Base-by-base conservation (phyloP, 2,888 invertebrate genomes). In the Philonicus albiceps region DNA sequence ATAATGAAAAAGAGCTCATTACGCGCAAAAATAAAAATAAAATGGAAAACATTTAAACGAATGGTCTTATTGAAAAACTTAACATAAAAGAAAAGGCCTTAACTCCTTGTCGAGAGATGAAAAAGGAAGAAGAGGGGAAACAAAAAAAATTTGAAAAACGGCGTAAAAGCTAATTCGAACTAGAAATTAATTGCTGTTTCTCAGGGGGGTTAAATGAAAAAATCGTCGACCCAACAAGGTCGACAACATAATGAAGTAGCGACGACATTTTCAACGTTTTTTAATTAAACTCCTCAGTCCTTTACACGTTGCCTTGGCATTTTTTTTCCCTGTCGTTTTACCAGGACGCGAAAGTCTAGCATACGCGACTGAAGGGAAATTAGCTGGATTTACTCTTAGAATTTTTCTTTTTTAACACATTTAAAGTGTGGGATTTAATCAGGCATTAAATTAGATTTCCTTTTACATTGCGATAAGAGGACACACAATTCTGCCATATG, bases 221-320 rank as follows among this genome's bases (percentile, higher is more conserved):
- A 78, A 22, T 43, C 49, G 11, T 78, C 53, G n/a, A n/a, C 22
- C 53, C 22, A 49, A 13, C 49, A 78, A 49, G 49, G 78, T 78
- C 78, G 78, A 78, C 78, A 78, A 78, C 78, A 49, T 78, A 78
- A 78, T 78, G 78, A 78, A 78, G 78, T 78, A 30, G 49, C 78
- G 49, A 30, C 30, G 78, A 78, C 78, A 43, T 78, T 78, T 78
- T 30, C 78, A 78, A 27, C 53, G 40, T 78, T 78, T 74, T 78
- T 78, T 78, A 78, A 78, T 78, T 78, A 78, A 78, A 78, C 2
- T 78, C 27, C 49, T 11, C 22, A 19, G 49, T 49, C 78, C 49
- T 30, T 78, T 22, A 22, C 22, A 43, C 30, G 43, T 27, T 30
- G 40, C 34, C 37, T 37, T 76, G 64, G 64, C 64, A 64, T 64